Conservation (phyloP, 1,140 invertebrate genomes). For the Riptortus pedestris region DNA sequence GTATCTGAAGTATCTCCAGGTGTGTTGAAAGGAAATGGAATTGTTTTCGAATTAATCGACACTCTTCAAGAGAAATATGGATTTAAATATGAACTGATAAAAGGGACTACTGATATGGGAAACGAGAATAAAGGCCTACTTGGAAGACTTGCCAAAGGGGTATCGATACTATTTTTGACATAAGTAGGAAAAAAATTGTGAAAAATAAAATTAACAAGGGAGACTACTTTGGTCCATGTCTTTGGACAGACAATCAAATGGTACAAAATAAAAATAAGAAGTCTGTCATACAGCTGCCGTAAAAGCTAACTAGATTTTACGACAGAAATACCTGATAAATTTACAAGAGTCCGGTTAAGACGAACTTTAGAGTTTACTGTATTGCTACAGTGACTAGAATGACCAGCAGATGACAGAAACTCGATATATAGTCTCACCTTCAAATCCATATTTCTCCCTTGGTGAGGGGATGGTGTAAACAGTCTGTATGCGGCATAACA, state of each 20-base stretch:
- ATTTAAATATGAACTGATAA: slow-evolving; percentile 56
- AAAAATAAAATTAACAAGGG: neutral
- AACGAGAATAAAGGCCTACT: slow-evolving; percentile 48
- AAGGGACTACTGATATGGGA: slow-evolving; percentile 47
- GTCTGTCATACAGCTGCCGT: neutral
- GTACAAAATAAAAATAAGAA: neutral
- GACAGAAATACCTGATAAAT: neutral
- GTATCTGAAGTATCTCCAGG: slow-evolving; percentile 42
- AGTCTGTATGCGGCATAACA: too few species aligned
- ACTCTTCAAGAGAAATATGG: slow-evolving; percentile 54
- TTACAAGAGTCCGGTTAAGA: neutral
- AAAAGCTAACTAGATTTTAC: neutral
- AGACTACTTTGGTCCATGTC: neutral
- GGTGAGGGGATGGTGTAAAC: too few species aligned
- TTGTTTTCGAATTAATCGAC: slow-evolving; percentile 60
- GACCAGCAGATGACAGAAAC: too few species aligned
- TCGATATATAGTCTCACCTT: too few species aligned
- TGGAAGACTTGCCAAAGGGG: slow-evolving; percentile 45
- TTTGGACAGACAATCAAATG: neutral
- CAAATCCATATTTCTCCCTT: too few species aligned
- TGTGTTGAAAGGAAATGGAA: slow-evolving; percentile 47
- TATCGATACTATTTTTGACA: slow-evolving; percentile 36
- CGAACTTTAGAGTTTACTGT: too few species aligned
- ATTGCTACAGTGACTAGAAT: too few species aligned
- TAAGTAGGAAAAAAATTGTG: neutral